Evolutionary conservation across 2,113 vertebrate species (phyloP).

Genomic region (Zootoca vivipara): DNA sequence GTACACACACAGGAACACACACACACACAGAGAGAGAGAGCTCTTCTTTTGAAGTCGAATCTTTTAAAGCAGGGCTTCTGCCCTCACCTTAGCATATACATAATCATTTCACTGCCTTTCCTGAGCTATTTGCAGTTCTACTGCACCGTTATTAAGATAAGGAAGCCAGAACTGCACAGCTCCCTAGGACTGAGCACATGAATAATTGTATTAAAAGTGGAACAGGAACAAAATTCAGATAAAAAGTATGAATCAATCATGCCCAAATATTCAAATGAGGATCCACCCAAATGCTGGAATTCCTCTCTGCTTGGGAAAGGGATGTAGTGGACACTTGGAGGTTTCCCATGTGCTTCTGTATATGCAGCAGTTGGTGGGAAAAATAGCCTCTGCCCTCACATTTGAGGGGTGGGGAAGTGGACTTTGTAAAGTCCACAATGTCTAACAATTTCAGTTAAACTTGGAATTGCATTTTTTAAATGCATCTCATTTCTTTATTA

Average conservation of each 20-base stretch:
- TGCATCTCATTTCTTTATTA: background rate
- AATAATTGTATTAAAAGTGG: constrained; percentile 2
- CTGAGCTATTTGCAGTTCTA: background rate
- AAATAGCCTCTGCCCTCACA: no score
- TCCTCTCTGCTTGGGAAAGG: background rate
- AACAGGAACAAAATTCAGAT: background rate
- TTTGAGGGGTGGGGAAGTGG: background rate
- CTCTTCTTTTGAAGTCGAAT: background rate
- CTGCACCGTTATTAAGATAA: constrained; percentile 11
- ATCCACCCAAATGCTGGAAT: background rate
- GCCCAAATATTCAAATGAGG: background rate
- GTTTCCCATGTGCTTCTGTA: background rate
- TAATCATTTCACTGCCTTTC: background rate
- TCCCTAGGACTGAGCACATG: background rate
- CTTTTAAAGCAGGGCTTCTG: background rate
- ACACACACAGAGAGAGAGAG: background rate
- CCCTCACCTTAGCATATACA: background rate
- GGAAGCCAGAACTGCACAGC: background rate
- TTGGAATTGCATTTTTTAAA: background rate
- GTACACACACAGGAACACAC: background rate
- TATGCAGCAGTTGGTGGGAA: background rate
- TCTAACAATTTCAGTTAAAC: background rate
- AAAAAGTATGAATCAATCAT: background rate
- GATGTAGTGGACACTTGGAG: no score
- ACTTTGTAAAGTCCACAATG: background rate